These are phyloP conservation scores for Sinocyclocheilus anophthalmus DNA, from an alignment of 2,113 vertebrate species.

Conservation along the genomic window DNA sequence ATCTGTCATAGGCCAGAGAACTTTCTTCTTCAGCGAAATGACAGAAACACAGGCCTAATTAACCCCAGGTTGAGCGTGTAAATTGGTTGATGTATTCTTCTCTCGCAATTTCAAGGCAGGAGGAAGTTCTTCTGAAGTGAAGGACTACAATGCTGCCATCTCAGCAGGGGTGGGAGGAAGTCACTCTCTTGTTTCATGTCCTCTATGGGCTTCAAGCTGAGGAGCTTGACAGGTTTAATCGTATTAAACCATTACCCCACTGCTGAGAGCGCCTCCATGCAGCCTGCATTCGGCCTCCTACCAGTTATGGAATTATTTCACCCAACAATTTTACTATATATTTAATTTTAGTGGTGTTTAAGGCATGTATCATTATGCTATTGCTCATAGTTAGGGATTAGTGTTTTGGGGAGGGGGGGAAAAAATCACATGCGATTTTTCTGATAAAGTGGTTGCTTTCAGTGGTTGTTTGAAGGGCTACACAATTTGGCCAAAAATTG, in stretches of 20 bases:
- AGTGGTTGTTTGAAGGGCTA: too few species aligned
- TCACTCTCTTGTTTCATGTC: constrained; percentile 3
- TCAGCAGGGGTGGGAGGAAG: background rate
- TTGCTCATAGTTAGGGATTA: background rate
- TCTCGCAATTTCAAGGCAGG: constrained; percentile 5
- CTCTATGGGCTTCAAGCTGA: constrained; percentile 7
- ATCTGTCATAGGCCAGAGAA: background rate
- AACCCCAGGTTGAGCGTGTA: background rate
- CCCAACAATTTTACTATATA: background rate
- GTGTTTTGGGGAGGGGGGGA: background rate
- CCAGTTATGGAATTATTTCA: constrained; percentile 1
- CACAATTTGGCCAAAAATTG: too few species aligned
- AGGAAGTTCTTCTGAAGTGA: background rate
- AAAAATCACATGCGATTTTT: background rate
- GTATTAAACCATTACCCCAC: background rate
- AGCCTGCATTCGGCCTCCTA: background rate
- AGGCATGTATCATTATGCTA: background rate
- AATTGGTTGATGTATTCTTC: constrained; percentile 7
- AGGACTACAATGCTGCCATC: background rate
- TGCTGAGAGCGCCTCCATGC: background rate
- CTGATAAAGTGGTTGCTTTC: too few species aligned
- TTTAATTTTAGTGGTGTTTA: background rate
- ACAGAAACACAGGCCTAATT: constrained; percentile 6
- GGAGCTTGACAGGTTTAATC: background rate
- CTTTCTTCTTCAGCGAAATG: background rate